These are phyloP conservation scores for Nettapus auritus DNA, from an alignment of 2,113 vertebrate genomes.

Conservation along the genomic window DNA sequence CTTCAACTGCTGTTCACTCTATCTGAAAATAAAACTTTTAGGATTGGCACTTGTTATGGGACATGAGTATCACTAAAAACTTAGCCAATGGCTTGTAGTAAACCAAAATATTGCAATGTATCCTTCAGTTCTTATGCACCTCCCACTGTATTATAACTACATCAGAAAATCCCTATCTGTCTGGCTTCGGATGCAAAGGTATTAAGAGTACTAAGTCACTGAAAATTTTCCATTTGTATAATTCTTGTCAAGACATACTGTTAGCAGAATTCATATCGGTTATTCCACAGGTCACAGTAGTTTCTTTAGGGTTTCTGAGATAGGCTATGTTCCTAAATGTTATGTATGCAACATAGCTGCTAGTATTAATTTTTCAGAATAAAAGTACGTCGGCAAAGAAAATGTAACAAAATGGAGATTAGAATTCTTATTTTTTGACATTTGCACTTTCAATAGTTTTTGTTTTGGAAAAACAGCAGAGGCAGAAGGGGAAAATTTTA, in stretches of 20 bases:
- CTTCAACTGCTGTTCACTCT: too few relatives aligned
- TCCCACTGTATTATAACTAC: background rate
- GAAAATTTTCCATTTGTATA: background rate
- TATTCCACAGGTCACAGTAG: background rate
- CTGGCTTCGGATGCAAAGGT: background rate
- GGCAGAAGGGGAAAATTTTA: background rate
- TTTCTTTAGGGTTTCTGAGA: background rate
- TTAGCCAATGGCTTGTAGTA: background rate
- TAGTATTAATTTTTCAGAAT: background rate
- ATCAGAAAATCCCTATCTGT: background rate
- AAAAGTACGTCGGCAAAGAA: background rate
- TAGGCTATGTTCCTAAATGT: background rate
- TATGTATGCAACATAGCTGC: background rate
- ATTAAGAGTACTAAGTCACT: background rate
- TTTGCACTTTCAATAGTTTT: background rate
- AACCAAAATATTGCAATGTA: background rate
- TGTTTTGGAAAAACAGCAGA: background rate
- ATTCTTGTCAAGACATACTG: background rate
- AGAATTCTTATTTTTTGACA: background rate
- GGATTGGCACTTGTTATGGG: background rate
- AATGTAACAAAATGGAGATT: background rate
- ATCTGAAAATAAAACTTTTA: background rate
- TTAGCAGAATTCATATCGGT: background rate
- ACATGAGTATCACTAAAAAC: background rate
- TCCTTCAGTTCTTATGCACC: background rate